These are phyloP conservation scores for Homarus gammarus DNA, from an alignment of 2,888 invertebrate genomes.

Conservation along the genomic window DNA sequence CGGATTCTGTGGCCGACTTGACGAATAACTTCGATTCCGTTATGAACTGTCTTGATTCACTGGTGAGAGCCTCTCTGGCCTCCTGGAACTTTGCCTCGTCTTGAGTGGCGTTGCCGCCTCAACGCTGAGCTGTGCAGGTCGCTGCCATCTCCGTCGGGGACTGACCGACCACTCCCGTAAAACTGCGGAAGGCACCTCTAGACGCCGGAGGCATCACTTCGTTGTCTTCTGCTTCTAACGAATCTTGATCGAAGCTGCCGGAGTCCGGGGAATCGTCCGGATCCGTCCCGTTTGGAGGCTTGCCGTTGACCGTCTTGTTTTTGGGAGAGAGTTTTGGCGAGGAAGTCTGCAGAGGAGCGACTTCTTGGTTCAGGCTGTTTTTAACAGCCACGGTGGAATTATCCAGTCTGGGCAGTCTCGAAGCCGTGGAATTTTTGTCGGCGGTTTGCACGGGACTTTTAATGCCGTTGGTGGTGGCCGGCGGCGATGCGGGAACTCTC, in stretches of 20 bases:
- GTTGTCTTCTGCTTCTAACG: constrained; percentile 75
- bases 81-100: constrained; percentile 85
- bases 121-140: constrained; percentile 86
- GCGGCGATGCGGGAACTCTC: constrained; percentile 49
- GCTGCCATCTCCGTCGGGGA: constrained; percentile 80
- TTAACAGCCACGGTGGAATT: constrained; percentile 56
- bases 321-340: constrained; percentile 76
- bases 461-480: constrained; percentile 60
- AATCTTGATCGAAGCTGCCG: constrained; percentile 77
- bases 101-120: constrained; percentile 87
- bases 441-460: constrained; percentile 46
- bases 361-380: constrained; percentile 64
- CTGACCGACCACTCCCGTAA: constrained; percentile 59
- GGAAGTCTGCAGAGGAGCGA: constrained; percentile 76
- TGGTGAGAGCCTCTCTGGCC: constrained; percentile 87
- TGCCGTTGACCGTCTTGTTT: constrained; percentile 68
- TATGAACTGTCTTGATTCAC: constrained; percentile 89
- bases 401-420: constrained; percentile 60
- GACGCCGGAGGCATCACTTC: constrained; percentile 75
- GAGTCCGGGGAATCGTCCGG: constrained; percentile 76
- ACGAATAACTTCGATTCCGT: constrained; percentile 90
- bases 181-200: constrained; percentile 69
- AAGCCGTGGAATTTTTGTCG: constrained; percentile 45
- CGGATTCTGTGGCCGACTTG: constrained; percentile 87
- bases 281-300: constrained; percentile 59